Evolutionary conservation across 2,888 invertebrate species (phyloP), one percentile per base, ranked within the genome.

Genomic region (Pachymerium ferrugineum): DNA sequence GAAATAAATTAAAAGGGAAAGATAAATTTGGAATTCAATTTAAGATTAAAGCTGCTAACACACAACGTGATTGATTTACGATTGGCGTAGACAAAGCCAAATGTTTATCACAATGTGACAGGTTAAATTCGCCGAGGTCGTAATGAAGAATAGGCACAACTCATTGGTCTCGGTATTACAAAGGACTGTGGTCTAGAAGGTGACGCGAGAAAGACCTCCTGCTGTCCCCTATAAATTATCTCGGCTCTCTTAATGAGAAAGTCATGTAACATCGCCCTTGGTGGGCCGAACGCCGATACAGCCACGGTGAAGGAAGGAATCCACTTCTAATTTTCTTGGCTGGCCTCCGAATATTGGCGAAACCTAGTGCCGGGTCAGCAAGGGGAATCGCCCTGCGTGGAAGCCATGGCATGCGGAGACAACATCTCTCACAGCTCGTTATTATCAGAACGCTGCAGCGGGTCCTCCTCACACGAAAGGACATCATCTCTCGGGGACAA

Each of bases 161-260:
- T 47, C 19, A 47, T 28, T 28, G 28, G 28, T 25, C 25, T 25
- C 28, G n/a, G n/a, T 28, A 4, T 25, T 28, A 25, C 25, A 62
- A 62, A 62, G 62, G 28, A 62, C 12, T 10, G 62, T 62, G 25
- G 62, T 62, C 62, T 62, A 28, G n/a, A 25, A 62, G 62, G 62
- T 62, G 62, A 62, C 28, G 28, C 28, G 4, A 62, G 28, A 19
- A 29, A 19, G 69, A 30, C 71, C 71, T 35, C 71, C 71, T 38
- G 71, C 71, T 28, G 42, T 19, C n/a, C 29, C 54, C 54, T 16
- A 72, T 72, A 72, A 72, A 72, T 72, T 72, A 54, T 54, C 54
- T 72, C 31, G 47, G 30, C 69, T 28, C 33, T 72, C 72, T 72
- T 72, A 72, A 72, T 72, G 72, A 72, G 72, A 72, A 72, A 72